Evolutionary conservation across 1,140 invertebrate genomes (phyloP).

Genomic region (Drosophila truncata): DNA sequence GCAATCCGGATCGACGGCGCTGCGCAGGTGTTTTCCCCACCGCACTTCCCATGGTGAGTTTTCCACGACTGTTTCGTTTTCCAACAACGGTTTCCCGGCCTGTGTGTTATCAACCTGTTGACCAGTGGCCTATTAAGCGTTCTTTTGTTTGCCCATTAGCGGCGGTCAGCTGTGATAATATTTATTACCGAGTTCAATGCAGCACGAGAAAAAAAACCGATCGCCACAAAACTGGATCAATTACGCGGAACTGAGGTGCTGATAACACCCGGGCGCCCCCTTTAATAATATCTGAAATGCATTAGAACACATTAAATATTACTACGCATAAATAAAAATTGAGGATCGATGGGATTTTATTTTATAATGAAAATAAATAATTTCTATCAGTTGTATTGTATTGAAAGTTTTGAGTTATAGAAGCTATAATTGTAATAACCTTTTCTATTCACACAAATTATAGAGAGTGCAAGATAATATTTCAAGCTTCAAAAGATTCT

Average conservation of each 20-base stretch:
- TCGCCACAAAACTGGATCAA: slow-evolving; percentile 68
- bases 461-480: too few relatives aligned
- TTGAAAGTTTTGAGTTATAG: not conserved
- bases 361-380: not conserved
- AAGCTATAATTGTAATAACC: not conserved
- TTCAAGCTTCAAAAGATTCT: not conserved
- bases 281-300: not conserved
- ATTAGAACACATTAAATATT: not conserved
- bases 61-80: slow-evolving; percentile 21
- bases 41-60: slow-evolving; percentile 65
- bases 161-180: slow-evolving; percentile 69
- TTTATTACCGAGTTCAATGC: slow-evolving; percentile 51
- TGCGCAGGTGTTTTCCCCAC: slow-evolving; percentile 36
- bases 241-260: slow-evolving; percentile 60
- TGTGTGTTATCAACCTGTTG: slow-evolving; percentile 35
- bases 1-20: slow-evolving; percentile 56
- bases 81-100: not conserved
- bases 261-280: slow-evolving; percentile 53
- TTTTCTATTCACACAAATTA: not conserved
- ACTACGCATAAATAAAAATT: slow-evolving; percentile 7
- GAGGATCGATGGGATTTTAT: not conserved
- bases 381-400: not conserved
- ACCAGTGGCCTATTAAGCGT: slow-evolving; percentile 39
- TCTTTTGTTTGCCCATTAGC: slow-evolving; percentile 67
- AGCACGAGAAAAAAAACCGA: slow-evolving; percentile 11